Conservation (phyloP, 1,140 invertebrate genomes). For the Ceratosolen solmsi region DNA sequence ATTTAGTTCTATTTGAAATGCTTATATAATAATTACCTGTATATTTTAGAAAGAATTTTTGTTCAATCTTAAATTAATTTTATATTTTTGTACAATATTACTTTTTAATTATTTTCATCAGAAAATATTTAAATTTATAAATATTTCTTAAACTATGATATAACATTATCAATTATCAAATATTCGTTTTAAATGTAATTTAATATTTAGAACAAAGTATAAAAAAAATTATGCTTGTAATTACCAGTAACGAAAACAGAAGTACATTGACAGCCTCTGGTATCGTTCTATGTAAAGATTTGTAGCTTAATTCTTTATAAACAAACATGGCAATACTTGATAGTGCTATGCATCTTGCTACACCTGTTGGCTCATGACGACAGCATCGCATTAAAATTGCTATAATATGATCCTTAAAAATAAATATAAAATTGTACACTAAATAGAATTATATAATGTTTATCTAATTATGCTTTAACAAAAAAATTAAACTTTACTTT, state of each 20-base stretch:
- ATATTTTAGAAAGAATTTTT: background rate
- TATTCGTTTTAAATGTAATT: background rate
- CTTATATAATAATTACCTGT: background rate
- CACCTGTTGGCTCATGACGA: slow-evolving; percentile 88
- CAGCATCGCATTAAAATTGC: slow-evolving; percentile 90
- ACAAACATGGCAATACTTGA: slow-evolving; percentile 90
- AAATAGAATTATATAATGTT: slow-evolving; percentile 40
- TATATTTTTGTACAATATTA: background rate
- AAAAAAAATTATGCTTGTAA: background rate
- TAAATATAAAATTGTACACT: background rate
- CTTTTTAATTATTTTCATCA: background rate
- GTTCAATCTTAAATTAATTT: slow-evolving; percentile 9
- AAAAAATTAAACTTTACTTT: slow-evolving; percentile 77
- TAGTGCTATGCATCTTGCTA: slow-evolving; percentile 91
- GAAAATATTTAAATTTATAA: background rate
- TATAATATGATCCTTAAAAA: slow-evolving; percentile 87
- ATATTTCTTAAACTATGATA: background rate
- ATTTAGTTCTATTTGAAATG: background rate
- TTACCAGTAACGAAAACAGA: slow-evolving; percentile 86
- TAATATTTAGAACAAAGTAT: slow-evolving; percentile 8
- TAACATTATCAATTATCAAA: too few relatives aligned
- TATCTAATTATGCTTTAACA: too few relatives aligned
- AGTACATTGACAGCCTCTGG: slow-evolving; percentile 90
- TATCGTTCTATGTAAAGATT: slow-evolving; percentile 80
- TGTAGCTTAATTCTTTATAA: slow-evolving; percentile 83